A percentile compares a stretch with the other conserved stretches of the same genome.
Conservation (phyloP, 2,888 invertebrate genomes). For the Marasmarcha lunaedactyla region DNA sequence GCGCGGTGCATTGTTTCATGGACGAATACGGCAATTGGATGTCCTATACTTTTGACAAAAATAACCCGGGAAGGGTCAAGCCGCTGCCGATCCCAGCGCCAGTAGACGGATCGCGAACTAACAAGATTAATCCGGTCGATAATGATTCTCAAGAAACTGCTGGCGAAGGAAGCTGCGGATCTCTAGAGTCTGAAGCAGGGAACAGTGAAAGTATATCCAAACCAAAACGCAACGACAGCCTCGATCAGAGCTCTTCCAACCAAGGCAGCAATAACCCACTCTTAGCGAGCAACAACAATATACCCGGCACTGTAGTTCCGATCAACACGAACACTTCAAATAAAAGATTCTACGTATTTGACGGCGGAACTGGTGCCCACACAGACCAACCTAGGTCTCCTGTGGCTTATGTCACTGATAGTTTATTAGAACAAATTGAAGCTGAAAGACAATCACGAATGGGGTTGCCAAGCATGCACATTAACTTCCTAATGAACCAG, state of each 20-base stretch:
- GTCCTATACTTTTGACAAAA: constrained; percentile 85
- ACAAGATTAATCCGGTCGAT: constrained; percentile 39
- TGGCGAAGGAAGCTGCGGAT: constrained; percentile 60
- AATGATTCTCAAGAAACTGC: constrained; percentile 48
- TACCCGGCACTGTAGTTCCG: constrained; percentile 49
- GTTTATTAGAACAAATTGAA: constrained; percentile 58
- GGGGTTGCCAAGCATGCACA: constrained; percentile 63
- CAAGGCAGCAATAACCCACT: constrained; percentile 65
- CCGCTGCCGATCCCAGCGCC: constrained; percentile 45
- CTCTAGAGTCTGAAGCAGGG: constrained; percentile 54
- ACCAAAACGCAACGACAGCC: constrained; percentile 47
- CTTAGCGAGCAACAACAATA: constrained; percentile 54
- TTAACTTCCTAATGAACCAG: constrained; percentile 54
- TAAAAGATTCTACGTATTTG: constrained; percentile 60
- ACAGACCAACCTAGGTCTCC: constrained; percentile 55
- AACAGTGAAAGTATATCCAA: constrained; percentile 46
- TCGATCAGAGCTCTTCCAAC: constrained; percentile 61
- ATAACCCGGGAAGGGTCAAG: constrained; percentile 69
- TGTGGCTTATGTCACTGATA: constrained; percentile 59
- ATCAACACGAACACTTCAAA: constrained; percentile 49
- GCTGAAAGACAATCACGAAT: constrained; percentile 56
- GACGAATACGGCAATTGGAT: constrained; percentile 90
- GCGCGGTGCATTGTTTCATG: constrained; percentile 87
- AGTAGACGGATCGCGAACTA: constrained; percentile 31
- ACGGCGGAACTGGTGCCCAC: constrained; percentile 46